These are phyloP conservation scores for Rhyacophila evoluta DNA, from an alignment of 2,888 invertebrate genomes.

Conservation along the genomic window DNA sequence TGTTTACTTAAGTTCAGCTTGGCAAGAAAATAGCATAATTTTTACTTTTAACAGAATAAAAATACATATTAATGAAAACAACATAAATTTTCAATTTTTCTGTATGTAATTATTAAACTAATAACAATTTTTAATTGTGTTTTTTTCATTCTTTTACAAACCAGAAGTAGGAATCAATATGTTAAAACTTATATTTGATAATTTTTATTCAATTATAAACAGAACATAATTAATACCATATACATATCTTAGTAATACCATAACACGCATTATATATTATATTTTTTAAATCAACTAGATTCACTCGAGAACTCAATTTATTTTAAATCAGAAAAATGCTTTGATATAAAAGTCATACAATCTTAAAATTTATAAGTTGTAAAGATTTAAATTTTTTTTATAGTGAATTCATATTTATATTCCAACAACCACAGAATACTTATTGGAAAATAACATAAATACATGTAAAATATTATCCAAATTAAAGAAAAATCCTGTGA, in stretches of 20 bases:
- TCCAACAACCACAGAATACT: too few relatives aligned
- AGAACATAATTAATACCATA: background rate
- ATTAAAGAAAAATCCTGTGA: background rate
- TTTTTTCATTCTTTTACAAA: background rate
- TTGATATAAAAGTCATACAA: background rate
- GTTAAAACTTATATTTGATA: background rate
- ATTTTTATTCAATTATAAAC: background rate
- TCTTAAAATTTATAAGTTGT: too few relatives aligned
- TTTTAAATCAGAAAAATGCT: background rate
- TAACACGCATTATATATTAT: conserved; percentile 10
- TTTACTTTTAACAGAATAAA: background rate
- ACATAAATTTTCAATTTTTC: background rate
- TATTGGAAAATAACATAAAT: too few relatives aligned
- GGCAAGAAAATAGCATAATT: conserved; percentile 20
- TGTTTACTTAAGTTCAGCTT: conserved; percentile 8
- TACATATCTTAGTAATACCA: background rate
- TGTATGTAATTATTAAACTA: background rate
- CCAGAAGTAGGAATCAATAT: background rate
- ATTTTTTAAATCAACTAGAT: background rate
- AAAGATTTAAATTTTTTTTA: too few relatives aligned
- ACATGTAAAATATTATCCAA: too few relatives aligned
- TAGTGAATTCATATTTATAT: too few relatives aligned
- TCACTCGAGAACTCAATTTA: background rate
- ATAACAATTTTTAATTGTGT: background rate
- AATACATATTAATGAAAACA: background rate